Base-by-base conservation (phyloP, 2,888 invertebrate species). In the Masnerella sp. region DNA sequence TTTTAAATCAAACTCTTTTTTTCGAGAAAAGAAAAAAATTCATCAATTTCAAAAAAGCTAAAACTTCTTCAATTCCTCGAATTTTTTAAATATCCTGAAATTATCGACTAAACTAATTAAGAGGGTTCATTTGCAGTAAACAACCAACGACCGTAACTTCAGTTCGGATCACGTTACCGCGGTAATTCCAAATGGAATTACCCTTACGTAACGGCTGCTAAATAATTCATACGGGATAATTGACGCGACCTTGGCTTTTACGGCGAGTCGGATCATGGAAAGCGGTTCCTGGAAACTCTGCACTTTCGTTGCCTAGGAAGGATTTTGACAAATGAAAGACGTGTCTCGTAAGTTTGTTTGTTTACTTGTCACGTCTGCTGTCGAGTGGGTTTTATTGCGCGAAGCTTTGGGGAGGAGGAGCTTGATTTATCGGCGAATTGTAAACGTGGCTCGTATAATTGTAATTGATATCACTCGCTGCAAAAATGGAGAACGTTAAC, bases 171-270 rank as follows among this genome's bases (percentile, higher is more conserved):
- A 30, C 58, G 62, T 73, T 68, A 73, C 73, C 45, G 36, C 52
- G 61, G 61, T 58, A 73, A 68, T 68, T 68, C 64, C 62, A 64
- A 68, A 68, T 73, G 56, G 58, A 73, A 73, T 64, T 73, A 56
- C 62, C 15, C 68, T 68, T 73, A 68, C 38, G 67, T 62, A 73
- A 73, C 62, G 43, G 56, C 47, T 51, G 62, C 68, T 73, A 73
- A 73, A 73, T 73, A 73, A 73, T 73, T 73, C 67, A 73, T 68
- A 68, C 51, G 40, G 34, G 56, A 73, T 73, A 73, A 73, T 73
- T 73, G 73, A 68, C 67, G 67, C 56, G 67, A 72, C 72, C 72
- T 65, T 52, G 58, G 64, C 58, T 65, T 65, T 65, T 49, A 65
- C 34, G 59, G 42, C 43, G 59, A 38, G 15, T 69, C 38, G 34